Percentiles rank a stretch among this genome's conserved stretches.
Conservation (phyloP, 2,888 invertebrate species). For the Drosophila kanekoi region DNA sequence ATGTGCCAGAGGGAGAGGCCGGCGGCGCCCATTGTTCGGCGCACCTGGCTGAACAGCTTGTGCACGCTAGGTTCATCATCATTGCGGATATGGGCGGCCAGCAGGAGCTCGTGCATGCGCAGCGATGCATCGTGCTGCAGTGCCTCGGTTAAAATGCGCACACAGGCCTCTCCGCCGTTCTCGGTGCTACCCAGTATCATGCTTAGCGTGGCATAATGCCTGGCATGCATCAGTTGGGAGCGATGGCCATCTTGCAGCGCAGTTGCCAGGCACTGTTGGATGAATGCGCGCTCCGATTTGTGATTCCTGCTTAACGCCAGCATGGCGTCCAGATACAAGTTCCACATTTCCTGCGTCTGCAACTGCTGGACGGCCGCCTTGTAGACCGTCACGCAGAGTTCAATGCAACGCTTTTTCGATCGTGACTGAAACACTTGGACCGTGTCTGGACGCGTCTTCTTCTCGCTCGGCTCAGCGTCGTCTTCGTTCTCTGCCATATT, state of each 20-base stretch:
- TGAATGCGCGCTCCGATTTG: slow-evolving; percentile 85
- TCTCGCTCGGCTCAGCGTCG: slow-evolving; percentile 38
- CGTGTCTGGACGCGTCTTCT: slow-evolving; percentile 31
- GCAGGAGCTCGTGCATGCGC: slow-evolving; percentile 85
- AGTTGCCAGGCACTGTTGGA: slow-evolving; percentile 85
- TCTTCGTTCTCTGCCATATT: slow-evolving; percentile 38
- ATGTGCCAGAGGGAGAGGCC: slow-evolving; percentile 77
- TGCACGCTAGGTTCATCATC: slow-evolving; percentile 84
- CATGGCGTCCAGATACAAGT: slow-evolving; percentile 87
- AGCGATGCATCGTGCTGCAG: slow-evolving; percentile 84
- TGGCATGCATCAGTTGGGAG: slow-evolving; percentile 85
- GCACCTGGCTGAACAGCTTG: slow-evolving; percentile 82
- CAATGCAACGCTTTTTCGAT: slow-evolving; percentile 85
- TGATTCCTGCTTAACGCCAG: slow-evolving; percentile 86
- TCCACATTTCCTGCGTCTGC: slow-evolving; percentile 86
- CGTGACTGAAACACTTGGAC: slow-evolving; percentile 60
- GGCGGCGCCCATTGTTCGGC: slow-evolving; percentile 76
- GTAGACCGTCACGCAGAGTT: slow-evolving; percentile 86
- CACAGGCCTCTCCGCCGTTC: slow-evolving; percentile 55
- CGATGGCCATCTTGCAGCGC: slow-evolving; percentile 86
- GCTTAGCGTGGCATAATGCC: slow-evolving; percentile 85
- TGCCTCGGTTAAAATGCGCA: slow-evolving; percentile 83
- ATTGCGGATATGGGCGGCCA: slow-evolving; percentile 85
- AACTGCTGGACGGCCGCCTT: slow-evolving; percentile 85
- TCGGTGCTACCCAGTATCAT: slow-evolving; percentile 61